A percentile compares a stretch with the other conserved stretches of the same genome.
These are phyloP conservation scores for Strix uralensis DNA, from an alignment of 2,113 vertebrate genomes.

Conservation along the genomic window DNA sequence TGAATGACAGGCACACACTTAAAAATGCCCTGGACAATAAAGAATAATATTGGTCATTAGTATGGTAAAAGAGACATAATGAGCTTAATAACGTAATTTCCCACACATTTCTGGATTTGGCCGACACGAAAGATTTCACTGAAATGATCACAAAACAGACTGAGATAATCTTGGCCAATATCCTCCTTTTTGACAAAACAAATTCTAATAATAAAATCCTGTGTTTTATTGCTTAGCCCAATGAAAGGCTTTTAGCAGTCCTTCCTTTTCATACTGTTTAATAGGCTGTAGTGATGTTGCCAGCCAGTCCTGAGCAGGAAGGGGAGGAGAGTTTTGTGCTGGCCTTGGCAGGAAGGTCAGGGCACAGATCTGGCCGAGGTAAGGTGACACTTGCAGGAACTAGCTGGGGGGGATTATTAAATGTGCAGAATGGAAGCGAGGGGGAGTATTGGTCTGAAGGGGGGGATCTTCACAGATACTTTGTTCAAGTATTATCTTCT, in stretches of 20 bases:
- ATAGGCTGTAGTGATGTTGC: background rate
- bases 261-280: background rate
- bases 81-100: slow-evolving; percentile 41
- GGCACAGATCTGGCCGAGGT: background rate
- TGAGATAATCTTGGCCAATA: slow-evolving; percentile 27
- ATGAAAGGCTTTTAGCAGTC: slow-evolving; percentile 1
- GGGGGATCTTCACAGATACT: background rate
- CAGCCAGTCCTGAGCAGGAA: background rate
- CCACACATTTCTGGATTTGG: background rate
- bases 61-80: background rate
- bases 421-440: background rate
- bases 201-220: slow-evolving; percentile 31
- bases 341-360: background rate
- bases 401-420: background rate
- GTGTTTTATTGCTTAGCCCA: background rate
- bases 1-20: background rate
- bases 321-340: background rate
- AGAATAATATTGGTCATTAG: background rate
- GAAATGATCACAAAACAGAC: background rate
- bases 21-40: background rate
- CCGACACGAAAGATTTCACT: background rate
- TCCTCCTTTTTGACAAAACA: background rate
- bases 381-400: background rate
- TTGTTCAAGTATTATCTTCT: too few species aligned
- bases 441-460: background rate